phyloP scores from a whole-genome alignment of 2,888 invertebrate genomes.

The Drosophila austrosaltans region DNA sequence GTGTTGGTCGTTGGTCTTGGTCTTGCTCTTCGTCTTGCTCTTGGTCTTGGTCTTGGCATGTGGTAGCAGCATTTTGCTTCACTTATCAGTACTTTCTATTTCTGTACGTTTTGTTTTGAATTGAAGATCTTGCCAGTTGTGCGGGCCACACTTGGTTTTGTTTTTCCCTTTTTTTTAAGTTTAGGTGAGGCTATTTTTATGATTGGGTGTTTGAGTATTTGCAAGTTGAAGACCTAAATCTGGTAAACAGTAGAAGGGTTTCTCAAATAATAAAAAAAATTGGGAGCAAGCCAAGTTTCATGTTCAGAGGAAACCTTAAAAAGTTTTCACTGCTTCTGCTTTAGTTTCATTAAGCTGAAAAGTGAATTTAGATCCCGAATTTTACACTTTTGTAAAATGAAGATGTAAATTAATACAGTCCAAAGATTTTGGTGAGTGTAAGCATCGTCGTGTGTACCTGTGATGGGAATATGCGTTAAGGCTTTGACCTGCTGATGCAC shows the following conservation, averaged over 20 bases:
- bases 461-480: background rate
- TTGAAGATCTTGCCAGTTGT: constrained; percentile 2
- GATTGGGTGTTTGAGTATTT: background rate
- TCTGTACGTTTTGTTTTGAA: constrained; percentile 3
- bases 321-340: background rate
- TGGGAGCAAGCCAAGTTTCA: background rate
- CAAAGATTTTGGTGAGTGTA: background rate
- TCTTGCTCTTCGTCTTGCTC: too few species aligned
- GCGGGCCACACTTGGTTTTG: constrained; percentile 29
- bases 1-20: constrained; percentile 9
- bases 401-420: background rate
- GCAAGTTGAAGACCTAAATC: background rate
- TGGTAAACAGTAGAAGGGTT: background rate
- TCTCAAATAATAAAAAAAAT: background rate
- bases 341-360: background rate
- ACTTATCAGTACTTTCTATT: constrained; percentile 35
- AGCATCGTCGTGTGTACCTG: background rate
- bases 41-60: background rate
- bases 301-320: background rate
- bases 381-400: background rate
- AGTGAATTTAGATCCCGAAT: background rate
- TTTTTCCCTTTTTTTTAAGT: background rate
- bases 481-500: constrained; percentile 34
- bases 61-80: constrained; percentile 9
- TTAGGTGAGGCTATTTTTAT: background rate